A percentile compares a stretch with the other conserved stretches of the same genome.
These are phyloP conservation scores for Enteromius radiatus DNA, from an alignment of 2,797 vertebrate species.

Conservation along the genomic window DNA sequence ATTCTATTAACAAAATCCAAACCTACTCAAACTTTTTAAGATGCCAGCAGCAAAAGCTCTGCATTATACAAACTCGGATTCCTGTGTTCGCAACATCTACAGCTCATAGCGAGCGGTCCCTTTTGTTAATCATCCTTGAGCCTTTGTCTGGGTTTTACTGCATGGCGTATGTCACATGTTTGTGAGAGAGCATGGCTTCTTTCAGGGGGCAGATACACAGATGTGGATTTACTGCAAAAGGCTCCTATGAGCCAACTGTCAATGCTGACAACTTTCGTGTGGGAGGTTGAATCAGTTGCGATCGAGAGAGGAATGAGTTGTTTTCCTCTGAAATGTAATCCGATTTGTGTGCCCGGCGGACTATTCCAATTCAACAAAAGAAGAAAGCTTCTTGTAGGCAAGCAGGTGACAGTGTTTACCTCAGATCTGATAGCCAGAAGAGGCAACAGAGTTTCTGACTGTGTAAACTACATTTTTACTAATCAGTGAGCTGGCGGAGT, in stretches of 20 bases:
- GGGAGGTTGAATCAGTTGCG: slow-evolving; percentile 52
- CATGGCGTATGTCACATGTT: slow-evolving; percentile 22
- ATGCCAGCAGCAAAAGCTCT: slow-evolving; percentile 27
- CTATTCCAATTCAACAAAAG: slow-evolving; percentile 9
- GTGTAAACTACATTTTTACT: slow-evolving; percentile 1
- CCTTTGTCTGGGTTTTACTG: slow-evolving; percentile 41
- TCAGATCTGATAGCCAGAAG: neutral
- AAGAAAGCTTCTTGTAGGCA: slow-evolving; percentile 20
- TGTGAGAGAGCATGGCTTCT: slow-evolving; percentile 24
- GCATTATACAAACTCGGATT: slow-evolving; percentile 9
- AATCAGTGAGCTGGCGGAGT: neutral
- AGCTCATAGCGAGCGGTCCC: slow-evolving; percentile 7
- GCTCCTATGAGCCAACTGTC: slow-evolving; percentile 50
- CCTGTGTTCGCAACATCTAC: slow-evolving; percentile 19
- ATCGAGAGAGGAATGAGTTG: slow-evolving; percentile 19
- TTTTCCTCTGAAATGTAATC: slow-evolving; percentile 34
- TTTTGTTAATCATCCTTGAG: slow-evolving; percentile 40
- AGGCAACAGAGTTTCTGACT: neutral
- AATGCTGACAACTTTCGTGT: slow-evolving; percentile 54
- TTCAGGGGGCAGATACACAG: slow-evolving; percentile 12
- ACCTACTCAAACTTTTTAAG: slow-evolving; percentile 45
- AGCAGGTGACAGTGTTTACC: slow-evolving; percentile 24
- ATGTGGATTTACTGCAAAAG: slow-evolving; percentile 53
- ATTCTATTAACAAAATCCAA: slow-evolving; percentile 54
- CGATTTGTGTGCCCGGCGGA: slow-evolving; percentile 41